Conservation (phyloP, 1,140 invertebrate species). For the Parasteatoda tepidariorum region DNA sequence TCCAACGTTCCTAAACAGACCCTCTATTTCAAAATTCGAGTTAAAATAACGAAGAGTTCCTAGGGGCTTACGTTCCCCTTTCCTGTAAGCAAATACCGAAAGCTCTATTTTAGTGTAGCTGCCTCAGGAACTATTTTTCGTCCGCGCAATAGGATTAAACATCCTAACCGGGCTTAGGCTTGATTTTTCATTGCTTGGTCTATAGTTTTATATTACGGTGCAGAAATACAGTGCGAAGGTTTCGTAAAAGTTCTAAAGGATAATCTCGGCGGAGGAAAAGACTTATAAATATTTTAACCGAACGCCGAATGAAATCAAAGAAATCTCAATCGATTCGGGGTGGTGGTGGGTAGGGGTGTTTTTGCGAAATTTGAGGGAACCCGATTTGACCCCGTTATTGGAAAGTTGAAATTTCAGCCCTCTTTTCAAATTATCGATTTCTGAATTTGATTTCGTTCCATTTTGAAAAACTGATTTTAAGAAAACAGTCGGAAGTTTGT, state of each 20-base stretch:
- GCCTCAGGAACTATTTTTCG: slow-evolving; percentile 25
- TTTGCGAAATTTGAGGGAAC: slow-evolving; percentile 23
- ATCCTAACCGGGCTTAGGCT: slow-evolving; percentile 10
- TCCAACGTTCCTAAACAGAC: background rate
- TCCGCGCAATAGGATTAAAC: slow-evolving; percentile 40
- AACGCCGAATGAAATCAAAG: slow-evolving; percentile 24
- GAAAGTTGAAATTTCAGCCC: slow-evolving; percentile 36
- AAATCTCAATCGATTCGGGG: slow-evolving; percentile 32
- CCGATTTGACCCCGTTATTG: slow-evolving; percentile 45
- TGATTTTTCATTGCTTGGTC: slow-evolving; percentile 25
- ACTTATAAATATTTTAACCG: slow-evolving; percentile 37
- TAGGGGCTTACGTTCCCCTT: background rate
- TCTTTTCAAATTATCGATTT: background rate
- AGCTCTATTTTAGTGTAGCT: slow-evolving; percentile 11
- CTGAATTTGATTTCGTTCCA: no score
- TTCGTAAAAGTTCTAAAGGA: background rate
- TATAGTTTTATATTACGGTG: background rate
- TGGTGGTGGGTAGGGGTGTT: background rate
- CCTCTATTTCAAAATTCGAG: background rate
- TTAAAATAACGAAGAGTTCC: slow-evolving; percentile 29
- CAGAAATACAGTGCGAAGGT: background rate
- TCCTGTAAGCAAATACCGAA: slow-evolving; percentile 26
- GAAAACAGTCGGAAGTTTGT: no score
- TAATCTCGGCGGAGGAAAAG: slow-evolving; percentile 7
- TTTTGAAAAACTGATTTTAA: no score